Conservation (phyloP, 2,888 invertebrate genomes). For the Margaritifera margaritifera region DNA sequence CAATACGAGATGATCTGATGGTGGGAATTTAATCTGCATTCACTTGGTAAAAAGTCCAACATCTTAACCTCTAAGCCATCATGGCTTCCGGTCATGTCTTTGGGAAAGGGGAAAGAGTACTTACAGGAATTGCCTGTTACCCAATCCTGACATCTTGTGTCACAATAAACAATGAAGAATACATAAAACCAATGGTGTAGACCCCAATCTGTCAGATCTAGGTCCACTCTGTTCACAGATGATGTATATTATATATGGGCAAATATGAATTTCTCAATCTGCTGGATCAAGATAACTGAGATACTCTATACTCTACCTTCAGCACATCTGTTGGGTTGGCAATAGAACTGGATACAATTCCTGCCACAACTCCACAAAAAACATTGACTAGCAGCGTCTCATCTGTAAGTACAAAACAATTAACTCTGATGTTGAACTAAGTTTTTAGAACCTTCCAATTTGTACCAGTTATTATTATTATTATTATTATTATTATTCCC, state of each 20-base stretch:
- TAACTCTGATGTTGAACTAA: too few relatives aligned
- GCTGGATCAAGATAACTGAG: neutral
- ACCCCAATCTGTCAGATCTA: too few relatives aligned
- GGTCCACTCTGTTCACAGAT: neutral
- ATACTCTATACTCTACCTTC: constrained; percentile 79
- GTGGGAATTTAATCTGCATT: too few relatives aligned
- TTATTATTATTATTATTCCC: neutral
- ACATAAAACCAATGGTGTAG: too few relatives aligned
- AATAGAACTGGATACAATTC: constrained; percentile 93
- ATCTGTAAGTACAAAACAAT: constrained; percentile 56
- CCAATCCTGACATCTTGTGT: too few relatives aligned
- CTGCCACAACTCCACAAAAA: constrained; percentile 87
- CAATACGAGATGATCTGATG: too few relatives aligned
- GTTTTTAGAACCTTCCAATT: neutral
- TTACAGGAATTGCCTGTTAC: too few relatives aligned
- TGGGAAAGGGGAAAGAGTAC: too few relatives aligned
- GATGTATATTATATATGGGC: neutral
- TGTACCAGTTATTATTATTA: neutral
- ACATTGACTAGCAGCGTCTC: constrained; percentile 76
- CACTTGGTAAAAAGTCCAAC: too few relatives aligned
- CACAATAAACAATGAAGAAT: too few relatives aligned
- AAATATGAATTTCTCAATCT: neutral
- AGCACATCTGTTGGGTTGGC: constrained; percentile 97
- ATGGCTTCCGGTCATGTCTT: too few relatives aligned
- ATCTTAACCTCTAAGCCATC: too few relatives aligned